These are phyloP conservation scores for Kradibia gibbosae DNA, from an alignment of 1,140 invertebrate species.

Conservation along the genomic window DNA sequence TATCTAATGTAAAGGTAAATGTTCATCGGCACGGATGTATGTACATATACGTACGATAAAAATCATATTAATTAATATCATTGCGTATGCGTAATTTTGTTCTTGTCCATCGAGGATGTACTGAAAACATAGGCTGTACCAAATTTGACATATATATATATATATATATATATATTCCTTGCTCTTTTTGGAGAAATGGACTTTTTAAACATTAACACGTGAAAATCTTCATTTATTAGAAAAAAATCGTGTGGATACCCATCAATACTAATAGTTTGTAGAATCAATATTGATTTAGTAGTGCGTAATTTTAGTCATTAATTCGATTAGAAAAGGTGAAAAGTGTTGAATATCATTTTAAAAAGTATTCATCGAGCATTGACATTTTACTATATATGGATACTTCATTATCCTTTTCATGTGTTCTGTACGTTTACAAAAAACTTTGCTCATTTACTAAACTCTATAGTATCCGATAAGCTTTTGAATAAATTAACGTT, in stretches of 20 bases:
- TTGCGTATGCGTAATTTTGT: background rate
- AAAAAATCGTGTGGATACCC: no score
- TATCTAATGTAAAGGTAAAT: constrained; percentile 6
- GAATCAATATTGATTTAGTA: background rate
- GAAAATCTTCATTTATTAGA: constrained; percentile 14
- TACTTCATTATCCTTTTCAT: no score
- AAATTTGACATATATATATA: no score
- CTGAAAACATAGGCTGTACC: constrained; percentile 65
- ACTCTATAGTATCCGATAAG: no score
- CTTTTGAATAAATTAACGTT: no score
- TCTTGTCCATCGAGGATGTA: constrained; percentile 38
- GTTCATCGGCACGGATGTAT: background rate
- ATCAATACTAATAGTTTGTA: no score
- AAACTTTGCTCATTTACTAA: no score
- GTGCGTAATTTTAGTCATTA: no score
- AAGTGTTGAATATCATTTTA: background rate
- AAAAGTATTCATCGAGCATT: background rate
- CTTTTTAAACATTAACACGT: constrained; percentile 26
- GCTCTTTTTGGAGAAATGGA: constrained; percentile 21
- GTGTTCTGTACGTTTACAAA: no score
- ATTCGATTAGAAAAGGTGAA: background rate
- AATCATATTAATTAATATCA: background rate
- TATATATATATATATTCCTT: constrained; percentile 16
- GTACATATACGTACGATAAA: background rate
- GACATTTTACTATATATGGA: no score